Percentiles rank a stretch among this genome's conserved stretches.
phyloP scores from a whole-genome alignment of 2,113 vertebrate species.

The Equus quagga region DNA sequence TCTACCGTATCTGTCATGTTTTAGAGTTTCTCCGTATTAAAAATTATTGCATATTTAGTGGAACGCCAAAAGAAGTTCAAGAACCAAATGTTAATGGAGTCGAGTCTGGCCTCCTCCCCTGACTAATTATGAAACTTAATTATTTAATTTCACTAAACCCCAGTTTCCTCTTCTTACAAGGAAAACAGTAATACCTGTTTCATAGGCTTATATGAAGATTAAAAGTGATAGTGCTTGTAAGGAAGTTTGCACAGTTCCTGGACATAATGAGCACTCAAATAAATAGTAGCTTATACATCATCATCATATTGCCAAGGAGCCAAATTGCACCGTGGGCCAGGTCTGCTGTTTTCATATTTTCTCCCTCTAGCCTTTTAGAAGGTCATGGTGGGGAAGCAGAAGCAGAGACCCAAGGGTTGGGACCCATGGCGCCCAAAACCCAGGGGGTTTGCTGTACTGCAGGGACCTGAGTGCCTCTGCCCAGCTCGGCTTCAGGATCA shows the following conservation, averaged over 20 bases:
- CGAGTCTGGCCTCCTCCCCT: not conserved
- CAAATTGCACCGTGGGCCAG: not conserved
- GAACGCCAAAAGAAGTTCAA: not conserved
- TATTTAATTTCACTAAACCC: not conserved
- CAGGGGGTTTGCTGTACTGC: not conserved
- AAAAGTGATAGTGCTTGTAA: not conserved
- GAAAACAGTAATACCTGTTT: not conserved
- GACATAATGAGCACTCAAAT: not conserved
- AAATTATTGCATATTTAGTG: not conserved
- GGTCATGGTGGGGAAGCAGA: not conserved
- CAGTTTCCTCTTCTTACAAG: not conserved
- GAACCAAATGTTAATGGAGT: not conserved
- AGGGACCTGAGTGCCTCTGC: not conserved
- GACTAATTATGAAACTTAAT: not conserved
- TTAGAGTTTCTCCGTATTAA: not conserved
- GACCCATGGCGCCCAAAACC: not conserved
- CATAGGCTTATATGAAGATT: not conserved
- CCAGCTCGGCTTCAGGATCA: not conserved
- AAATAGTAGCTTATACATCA: not conserved
- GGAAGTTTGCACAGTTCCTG: not conserved
- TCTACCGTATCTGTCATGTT: not conserved
- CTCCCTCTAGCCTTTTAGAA: not conserved
- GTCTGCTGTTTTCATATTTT: constrained; percentile 11
- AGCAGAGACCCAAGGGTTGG: not conserved
- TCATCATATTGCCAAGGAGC: not conserved